Conservation (phyloP, 2,888 invertebrate species). For the Phanerotoma sp. region DNA sequence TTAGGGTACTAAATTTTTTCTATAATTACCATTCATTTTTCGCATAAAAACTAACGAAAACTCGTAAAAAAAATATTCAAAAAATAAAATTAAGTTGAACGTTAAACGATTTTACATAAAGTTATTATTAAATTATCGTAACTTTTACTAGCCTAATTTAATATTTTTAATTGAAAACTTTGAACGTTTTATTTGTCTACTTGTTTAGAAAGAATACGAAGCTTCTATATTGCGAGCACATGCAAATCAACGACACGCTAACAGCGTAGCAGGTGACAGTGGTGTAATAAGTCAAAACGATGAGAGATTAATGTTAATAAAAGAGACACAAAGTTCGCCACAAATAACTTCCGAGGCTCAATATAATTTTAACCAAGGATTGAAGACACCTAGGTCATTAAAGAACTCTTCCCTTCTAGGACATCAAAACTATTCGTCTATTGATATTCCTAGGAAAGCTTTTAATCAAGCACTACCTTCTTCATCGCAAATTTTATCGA, state of each 20-base stretch:
- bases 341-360: background rate
- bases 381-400: background rate
- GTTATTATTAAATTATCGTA: too few relatives aligned
- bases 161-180: too few relatives aligned
- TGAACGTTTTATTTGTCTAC: constrained; percentile 11
- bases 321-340: background rate
- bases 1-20: too few relatives aligned
- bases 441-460: background rate
- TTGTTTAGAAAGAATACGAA: constrained; percentile 52
- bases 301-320: constrained; percentile 21
- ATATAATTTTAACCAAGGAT: background rate
- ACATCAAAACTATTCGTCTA: too few relatives aligned
- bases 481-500: background rate
- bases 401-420: background rate
- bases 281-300: constrained; percentile 44
- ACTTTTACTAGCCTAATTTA: too few relatives aligned
- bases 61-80: too few relatives aligned
- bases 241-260: constrained; percentile 33
- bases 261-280: constrained; percentile 42
- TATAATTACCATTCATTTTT: too few relatives aligned
- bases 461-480: background rate
- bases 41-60: too few relatives aligned
- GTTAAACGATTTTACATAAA: too few relatives aligned
- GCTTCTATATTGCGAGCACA: constrained; percentile 36
- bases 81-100: too few relatives aligned